phyloP scores from a whole-genome alignment of 2,888 invertebrate species.

The Amblyjoppa proteus region DNA sequence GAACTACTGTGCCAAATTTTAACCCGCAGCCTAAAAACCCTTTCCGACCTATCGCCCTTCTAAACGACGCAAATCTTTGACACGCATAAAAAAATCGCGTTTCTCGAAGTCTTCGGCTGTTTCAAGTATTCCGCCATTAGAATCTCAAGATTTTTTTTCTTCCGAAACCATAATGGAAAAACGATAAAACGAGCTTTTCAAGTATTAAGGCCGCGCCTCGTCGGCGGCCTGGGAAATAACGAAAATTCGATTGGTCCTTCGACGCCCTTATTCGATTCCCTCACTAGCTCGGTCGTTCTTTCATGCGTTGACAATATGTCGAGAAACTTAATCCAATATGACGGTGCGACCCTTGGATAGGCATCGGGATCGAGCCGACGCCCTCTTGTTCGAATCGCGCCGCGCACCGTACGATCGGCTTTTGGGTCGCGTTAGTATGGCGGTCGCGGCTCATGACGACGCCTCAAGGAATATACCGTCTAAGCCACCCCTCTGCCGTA shows the following conservation, averaged over 20 bases:
- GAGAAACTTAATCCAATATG: conserved; percentile 76
- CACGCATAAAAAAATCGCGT: too few species aligned
- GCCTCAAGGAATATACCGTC: conserved; percentile 46
- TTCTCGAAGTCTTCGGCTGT: too few species aligned
- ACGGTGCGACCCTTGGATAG: conserved; percentile 73
- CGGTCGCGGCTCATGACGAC: background rate
- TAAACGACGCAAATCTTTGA: too few species aligned
- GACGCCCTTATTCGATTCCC: conserved; percentile 40
- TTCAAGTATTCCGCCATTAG: too few species aligned
- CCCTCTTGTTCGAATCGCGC: conserved; percentile 55
- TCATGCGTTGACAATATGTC: conserved; percentile 73
- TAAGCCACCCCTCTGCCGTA: conserved; percentile 44
- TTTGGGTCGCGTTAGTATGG: conserved; percentile 5
- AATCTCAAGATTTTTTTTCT: too few species aligned
- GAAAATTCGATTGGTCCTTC: conserved; percentile 59
- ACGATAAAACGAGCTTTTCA: conserved; percentile 45
- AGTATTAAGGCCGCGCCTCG: background rate
- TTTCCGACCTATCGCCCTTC: too few species aligned
- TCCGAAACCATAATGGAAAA: background rate
- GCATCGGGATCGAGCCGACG: conserved; percentile 47
- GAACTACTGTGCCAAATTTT: too few species aligned
- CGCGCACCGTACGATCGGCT: conserved; percentile 44
- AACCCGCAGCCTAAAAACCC: too few species aligned
- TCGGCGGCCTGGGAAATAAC: conserved; percentile 43
- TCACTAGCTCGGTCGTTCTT: conserved; percentile 44